Percentiles rank a stretch among this genome's conserved stretches.
Evolutionary conservation across 2,113 vertebrate genomes (phyloP).

Genomic region (Tor tambroides): DNA sequence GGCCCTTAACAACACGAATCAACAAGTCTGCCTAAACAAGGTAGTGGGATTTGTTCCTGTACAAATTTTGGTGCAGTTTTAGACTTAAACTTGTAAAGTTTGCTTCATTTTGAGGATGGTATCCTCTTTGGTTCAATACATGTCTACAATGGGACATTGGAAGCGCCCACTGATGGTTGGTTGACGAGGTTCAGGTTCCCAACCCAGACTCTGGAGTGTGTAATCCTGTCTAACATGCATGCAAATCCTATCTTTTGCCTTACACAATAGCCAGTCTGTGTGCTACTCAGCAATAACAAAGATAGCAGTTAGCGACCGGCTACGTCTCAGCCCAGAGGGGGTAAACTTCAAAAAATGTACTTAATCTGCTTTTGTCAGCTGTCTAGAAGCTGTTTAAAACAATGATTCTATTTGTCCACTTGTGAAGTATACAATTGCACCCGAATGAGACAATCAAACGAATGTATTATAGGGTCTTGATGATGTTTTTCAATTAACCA

Average conservation of each 20-base stretch:
- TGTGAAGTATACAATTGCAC: constrained; percentile 4
- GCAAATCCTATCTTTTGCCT: constrained; percentile 80
- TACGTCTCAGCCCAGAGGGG: constrained; percentile 46
- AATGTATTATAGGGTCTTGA: neutral
- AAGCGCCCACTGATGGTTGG: constrained; percentile 54
- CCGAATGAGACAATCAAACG: neutral
- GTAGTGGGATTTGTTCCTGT: neutral
- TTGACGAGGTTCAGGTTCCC: constrained; percentile 75
- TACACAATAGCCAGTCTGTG: constrained; percentile 78
- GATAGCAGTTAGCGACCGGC: constrained; percentile 34
- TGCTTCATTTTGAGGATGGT: neutral
- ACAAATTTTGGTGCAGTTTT: neutral
- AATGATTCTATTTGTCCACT: constrained; percentile 40
- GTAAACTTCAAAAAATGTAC: constrained; percentile 48
- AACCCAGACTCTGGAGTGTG: constrained; percentile 69
- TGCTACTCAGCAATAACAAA: constrained; percentile 52
- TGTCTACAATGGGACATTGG: neutral
- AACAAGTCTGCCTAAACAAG: constrained; percentile 34
- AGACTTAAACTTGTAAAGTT: neutral
- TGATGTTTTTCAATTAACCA: neutral
- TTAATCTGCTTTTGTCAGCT: constrained; percentile 35
- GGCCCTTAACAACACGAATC: constrained; percentile 47
- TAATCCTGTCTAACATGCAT: constrained; percentile 81
- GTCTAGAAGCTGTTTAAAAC: constrained; percentile 38
- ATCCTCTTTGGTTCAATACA: neutral